Percentiles rank a stretch among this genome's conserved stretches.
Conservation (phyloP, 2,113 vertebrate species). For the Sturnira hondurensis region DNA sequence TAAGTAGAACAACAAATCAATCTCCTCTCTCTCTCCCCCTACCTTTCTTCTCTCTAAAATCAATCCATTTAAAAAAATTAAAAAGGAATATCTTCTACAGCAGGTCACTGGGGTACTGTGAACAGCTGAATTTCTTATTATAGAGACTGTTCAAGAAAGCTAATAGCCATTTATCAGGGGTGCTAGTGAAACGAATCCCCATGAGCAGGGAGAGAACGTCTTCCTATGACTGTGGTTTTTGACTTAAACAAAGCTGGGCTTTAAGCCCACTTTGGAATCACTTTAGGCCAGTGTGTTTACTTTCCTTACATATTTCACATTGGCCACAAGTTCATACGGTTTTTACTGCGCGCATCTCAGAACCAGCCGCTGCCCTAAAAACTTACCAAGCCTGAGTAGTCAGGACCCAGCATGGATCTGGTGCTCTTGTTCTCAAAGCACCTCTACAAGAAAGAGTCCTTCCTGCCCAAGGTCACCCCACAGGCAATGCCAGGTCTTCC, state of each 20-base stretch:
- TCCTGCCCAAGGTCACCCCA: neutral
- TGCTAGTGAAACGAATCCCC: neutral
- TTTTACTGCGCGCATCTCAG: neutral
- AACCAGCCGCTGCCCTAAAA: neutral
- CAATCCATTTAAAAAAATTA: neutral
- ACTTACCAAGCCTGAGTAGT: neutral
- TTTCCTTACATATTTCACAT: neutral
- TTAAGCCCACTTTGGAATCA: neutral
- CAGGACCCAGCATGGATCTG: neutral
- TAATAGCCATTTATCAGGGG: neutral
- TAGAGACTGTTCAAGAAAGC: neutral
- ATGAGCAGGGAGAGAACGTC: neutral
- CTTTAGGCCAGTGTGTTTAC: neutral
- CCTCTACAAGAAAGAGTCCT: neutral
- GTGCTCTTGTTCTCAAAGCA: neutral
- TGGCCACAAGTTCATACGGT: neutral
- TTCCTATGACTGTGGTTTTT: neutral
- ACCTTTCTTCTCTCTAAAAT: no score
- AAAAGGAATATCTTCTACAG: constrained; percentile 17
- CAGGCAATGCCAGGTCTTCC: neutral
- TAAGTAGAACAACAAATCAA: no score
- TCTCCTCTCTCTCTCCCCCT: no score
- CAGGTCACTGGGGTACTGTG: neutral
- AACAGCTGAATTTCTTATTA: neutral
- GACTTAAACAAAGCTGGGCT: neutral